Base-by-base conservation (phyloP, 2,888 invertebrate genomes). In the Brachypterus glaber region DNA sequence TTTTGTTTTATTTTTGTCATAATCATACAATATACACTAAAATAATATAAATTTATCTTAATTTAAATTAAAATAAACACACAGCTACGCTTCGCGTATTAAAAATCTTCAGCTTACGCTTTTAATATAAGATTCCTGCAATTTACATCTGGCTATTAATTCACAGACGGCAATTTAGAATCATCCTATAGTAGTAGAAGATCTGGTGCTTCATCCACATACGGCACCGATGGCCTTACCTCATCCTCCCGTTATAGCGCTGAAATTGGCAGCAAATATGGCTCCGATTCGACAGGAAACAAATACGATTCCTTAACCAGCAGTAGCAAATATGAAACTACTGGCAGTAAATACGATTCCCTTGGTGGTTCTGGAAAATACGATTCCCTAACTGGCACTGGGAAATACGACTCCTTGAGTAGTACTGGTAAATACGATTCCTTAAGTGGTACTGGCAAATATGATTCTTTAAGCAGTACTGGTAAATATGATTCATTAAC, bases 81-180 rank as follows among this genome's bases (percentile, higher is more conserved):
- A n/a, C n/a, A n/a, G n/a, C n/a, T n/a, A n/a, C n/a, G n/a, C n/a
- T n/a, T n/a, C 9, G 4, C 27, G 27, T 35, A 17, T 11, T 32
- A 18, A 29, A 37, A 32, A 32, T n/a, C 9, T n/a, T 14, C 25
- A 26, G 11, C 9, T 25, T 3, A 8, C 14, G 16, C 30, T 2
- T 26, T 26, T 17, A 24, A 24, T n/a, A 8, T 31, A 35, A 36
- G 17, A 7, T 36, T 16, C 17, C 26, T 30, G 18, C 34, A 8
- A 8, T 30, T n/a, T 15, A 12, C 15, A 17, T 16, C 18, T 21
- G 21, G 12, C 14, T 33, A 37, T 46, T 37, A 31, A 25, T 57
- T 48, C 56, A 49, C 60, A 62, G 63, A 62, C 49, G 59, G 58
- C 17, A 56, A 59, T 25, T 54, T 53, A 39, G 61, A 61, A 40